Base-by-base conservation (phyloP, 2,797 vertebrate species). In the Lagocephalus sceleratus region DNA sequence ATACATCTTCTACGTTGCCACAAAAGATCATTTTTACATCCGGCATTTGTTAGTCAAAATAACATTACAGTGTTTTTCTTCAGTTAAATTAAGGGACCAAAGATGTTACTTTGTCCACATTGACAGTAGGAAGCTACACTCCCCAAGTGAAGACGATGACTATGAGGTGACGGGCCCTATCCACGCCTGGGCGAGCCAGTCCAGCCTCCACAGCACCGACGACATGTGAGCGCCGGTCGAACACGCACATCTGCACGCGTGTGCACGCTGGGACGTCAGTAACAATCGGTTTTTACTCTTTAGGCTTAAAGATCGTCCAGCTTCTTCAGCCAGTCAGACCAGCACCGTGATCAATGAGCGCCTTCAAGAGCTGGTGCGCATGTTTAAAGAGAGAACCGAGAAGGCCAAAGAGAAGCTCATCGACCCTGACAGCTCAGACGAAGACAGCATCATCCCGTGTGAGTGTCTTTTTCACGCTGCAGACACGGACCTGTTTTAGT, bases 351-450 rank as follows among this genome's bases (percentile, higher is more conserved):
- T 99, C 64, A 95, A 92, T 0, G 92, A 88, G 43, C 93, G 95
- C 4, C 92, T 99, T 0, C 96, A 98, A 88, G 96, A 98, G 82
- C 89, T 99, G 65, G 94, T 97, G 70, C 91, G 90, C 69, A 93
- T 97, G 66, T 99, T 99, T 53, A 97, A 90, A 54, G 93, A 95
- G 60, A 86, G 97, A 50, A 98, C 95, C 0, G 95, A 98, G 79
- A 94, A 91, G 56, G 95, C 94, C 59, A 99, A 98, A 74, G 96
- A 98, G 85, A 96, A 94, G 66, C 92, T 99, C 23, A 90, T 92
- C 0, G 96, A 99, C 62, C 94, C 92, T 0, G 94, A 98, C 77
- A 87, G 92, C 68, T 96, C 95, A 0, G 96, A 98, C 0, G 95
- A 98, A 0, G 96, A 97, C 29, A 97, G 90, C 65, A 82, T 93